These are phyloP conservation scores for Allygus modestus DNA, from an alignment of 2,888 invertebrate genomes.

Conservation along the genomic window DNA sequence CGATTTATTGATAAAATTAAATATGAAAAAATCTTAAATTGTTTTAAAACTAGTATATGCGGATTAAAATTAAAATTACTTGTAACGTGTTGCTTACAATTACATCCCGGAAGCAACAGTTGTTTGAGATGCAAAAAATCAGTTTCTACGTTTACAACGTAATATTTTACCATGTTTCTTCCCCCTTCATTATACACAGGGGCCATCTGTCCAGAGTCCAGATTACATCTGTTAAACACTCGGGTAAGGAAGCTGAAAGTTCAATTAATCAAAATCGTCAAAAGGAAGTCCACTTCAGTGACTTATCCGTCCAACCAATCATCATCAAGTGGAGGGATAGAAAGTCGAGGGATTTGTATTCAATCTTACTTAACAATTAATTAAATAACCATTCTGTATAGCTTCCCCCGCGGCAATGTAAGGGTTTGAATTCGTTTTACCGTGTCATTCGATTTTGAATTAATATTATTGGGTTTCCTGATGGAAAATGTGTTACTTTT, in stretches of 20 bases:
- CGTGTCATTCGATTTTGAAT: neutral
- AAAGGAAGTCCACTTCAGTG: conserved; percentile 56
- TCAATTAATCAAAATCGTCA: conserved; percentile 48
- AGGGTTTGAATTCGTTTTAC: neutral
- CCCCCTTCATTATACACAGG: neutral
- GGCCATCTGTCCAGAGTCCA: conserved; percentile 12
- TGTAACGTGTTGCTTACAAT: too few species aligned
- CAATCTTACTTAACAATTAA: conserved; percentile 42
- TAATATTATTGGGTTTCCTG: neutral
- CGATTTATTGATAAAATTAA: too few species aligned
- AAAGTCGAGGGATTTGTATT: conserved; percentile 6
- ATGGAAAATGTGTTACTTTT: too few species aligned
- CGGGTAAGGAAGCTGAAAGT: neutral
- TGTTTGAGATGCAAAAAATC: too few species aligned
- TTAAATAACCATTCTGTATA: neutral
- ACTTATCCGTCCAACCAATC: conserved; percentile 44
- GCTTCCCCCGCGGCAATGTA: neutral
- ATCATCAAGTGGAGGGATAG: conserved; percentile 14
- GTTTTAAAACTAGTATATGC: too few species aligned
- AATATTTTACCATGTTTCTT: neutral
- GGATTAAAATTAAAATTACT: too few species aligned
- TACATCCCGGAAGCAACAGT: too few species aligned
- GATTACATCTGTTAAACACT: conserved; percentile 33
- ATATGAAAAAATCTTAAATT: too few species aligned
- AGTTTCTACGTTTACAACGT: too few species aligned